Percentiles rank a stretch among this genome's conserved stretches.
Conservation (phyloP, 2,888 invertebrate genomes). For the Caprella mutica region DNA sequence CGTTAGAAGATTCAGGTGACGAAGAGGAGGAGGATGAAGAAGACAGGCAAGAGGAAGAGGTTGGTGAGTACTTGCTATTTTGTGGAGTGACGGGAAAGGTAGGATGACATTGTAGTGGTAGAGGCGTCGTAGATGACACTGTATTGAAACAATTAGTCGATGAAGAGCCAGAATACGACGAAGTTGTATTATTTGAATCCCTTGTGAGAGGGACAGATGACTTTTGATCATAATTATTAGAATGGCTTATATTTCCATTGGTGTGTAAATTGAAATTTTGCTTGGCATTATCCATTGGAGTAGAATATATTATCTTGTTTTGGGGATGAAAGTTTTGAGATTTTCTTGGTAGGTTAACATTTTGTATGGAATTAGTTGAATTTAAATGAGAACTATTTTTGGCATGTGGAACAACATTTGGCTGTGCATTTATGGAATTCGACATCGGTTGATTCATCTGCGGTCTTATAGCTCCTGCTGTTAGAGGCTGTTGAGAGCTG, state of each 20-base stretch:
- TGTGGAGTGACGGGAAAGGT: not conserved
- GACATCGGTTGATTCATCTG: not conserved
- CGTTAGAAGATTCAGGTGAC: not conserved
- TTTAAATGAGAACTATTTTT: not conserved
- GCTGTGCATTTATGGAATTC: not conserved
- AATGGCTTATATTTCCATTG: not conserved
- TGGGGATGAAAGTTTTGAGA: too few relatives aligned
- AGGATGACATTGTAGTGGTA: too few relatives aligned
- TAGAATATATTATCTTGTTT: too few relatives aligned
- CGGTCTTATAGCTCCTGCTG: not conserved
- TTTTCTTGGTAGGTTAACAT: too few relatives aligned
- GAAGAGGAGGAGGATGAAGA: not conserved
- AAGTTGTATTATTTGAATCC: too few relatives aligned
- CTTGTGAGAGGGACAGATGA: not conserved
- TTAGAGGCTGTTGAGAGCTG: slow-evolving; percentile 15
- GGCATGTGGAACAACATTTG: not conserved
- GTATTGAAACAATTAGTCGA: not conserved
- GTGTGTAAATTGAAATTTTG: not conserved
- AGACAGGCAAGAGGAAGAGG: too few relatives aligned
- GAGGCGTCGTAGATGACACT: too few relatives aligned
- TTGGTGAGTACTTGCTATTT: not conserved
- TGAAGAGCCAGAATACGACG: not conserved
- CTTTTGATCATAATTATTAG: not conserved
- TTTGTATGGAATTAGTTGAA: not conserved
- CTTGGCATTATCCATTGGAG: too few relatives aligned